Evolutionary conservation across 2,113 vertebrate species (phyloP).

Genomic region (Prunella fulvescens): DNA sequence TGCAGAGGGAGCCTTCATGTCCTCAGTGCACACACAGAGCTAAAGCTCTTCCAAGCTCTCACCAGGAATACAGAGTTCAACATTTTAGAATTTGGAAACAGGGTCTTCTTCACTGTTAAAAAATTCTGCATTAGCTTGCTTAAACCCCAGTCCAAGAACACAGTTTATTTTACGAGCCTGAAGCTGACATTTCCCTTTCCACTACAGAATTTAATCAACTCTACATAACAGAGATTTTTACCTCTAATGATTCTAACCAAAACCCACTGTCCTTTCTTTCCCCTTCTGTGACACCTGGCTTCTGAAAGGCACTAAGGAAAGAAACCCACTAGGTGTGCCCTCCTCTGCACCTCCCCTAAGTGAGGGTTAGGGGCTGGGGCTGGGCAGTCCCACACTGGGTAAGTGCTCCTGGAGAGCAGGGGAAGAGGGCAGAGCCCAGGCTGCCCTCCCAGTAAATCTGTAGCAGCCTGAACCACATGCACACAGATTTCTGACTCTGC

Average conservation of each 20-base stretch:
- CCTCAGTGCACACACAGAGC: neutral
- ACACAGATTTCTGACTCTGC: neutral
- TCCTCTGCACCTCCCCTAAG: neutral
- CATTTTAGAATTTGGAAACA: neutral
- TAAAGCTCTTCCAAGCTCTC: neutral
- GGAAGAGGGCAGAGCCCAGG: neutral
- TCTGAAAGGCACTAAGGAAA: neutral
- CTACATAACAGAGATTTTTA: neutral
- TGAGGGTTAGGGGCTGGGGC: neutral
- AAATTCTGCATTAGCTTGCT: neutral
- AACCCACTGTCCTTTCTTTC: neutral
- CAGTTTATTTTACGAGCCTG: neutral
- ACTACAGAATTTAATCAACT: neutral
- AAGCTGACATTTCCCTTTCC: neutral
- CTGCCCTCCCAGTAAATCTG: neutral
- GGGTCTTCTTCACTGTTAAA: neutral
- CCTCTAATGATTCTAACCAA: neutral
- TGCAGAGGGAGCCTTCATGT: neutral
- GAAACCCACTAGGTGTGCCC: neutral
- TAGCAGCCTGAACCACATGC: neutral
- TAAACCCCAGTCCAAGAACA: neutral
- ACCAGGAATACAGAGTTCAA: neutral
- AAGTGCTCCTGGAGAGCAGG: neutral
- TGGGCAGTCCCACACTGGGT: neutral
- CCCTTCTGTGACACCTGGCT: neutral